Evolutionary conservation across 2,113 vertebrate genomes (phyloP).

Genomic region (Laticauda colubrina): DNA sequence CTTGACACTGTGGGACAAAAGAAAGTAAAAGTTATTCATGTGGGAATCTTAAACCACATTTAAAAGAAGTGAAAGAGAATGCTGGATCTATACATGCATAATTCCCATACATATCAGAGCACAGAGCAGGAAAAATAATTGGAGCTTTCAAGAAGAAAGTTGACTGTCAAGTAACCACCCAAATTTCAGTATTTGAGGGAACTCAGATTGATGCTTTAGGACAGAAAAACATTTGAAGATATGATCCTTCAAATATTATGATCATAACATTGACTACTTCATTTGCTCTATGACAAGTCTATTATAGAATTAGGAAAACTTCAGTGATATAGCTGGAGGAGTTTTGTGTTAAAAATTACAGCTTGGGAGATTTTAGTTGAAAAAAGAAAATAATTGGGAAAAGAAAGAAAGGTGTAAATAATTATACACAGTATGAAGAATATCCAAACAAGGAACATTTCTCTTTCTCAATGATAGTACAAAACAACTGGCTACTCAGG

Average conservation of each 20-base stretch:
- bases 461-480: not conserved
- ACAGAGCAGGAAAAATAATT: not conserved
- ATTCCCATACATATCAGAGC: not conserved
- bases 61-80: not conserved
- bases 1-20: slow-evolving; percentile 66
- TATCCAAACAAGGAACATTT: not conserved
- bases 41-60: not conserved
- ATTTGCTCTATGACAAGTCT: not conserved
- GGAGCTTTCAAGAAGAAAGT: not conserved
- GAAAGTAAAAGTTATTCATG: not conserved
- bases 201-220: not conserved
- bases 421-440: not conserved
- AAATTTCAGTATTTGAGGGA: not conserved
- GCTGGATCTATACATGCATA: not conserved
- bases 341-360: not conserved
- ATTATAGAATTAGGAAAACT: not conserved
- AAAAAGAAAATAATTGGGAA: not conserved
- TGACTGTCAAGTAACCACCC: not conserved
- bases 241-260: not conserved
- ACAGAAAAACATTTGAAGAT: not conserved
- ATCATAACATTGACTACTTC: not conserved
- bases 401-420: not conserved
- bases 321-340: not conserved
- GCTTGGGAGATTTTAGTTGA: not conserved
- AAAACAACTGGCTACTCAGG: not conserved